phyloP scores from a whole-genome alignment of 2,113 vertebrate genomes.

The Ariopsis seemanni region DNA sequence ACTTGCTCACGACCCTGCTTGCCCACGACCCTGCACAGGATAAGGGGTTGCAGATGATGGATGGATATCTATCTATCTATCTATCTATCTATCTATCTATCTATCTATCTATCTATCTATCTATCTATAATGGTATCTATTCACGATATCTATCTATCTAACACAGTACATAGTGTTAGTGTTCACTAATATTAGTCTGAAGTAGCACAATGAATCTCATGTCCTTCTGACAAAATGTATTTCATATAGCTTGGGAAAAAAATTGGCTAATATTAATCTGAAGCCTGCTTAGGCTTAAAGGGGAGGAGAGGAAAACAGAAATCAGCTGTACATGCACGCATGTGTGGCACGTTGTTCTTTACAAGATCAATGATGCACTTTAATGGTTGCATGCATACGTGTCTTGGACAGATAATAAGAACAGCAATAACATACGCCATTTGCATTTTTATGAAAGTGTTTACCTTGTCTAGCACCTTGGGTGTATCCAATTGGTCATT shows the following conservation, averaged over 20 bases:
- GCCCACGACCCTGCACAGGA: too few species aligned
- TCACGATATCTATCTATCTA: too few species aligned
- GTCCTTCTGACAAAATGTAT: not conserved
- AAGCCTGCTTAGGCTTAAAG: not conserved
- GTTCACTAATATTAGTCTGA: not conserved
- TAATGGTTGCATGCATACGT: not conserved
- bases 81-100: too few species aligned
- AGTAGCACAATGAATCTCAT: not conserved
- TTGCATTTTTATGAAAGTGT: constrained; percentile 29
- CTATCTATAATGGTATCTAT: too few species aligned
- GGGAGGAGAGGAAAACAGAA: not conserved
- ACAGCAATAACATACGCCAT: not conserved
- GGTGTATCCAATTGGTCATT: not conserved
- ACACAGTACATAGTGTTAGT: too few species aligned
- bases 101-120: too few species aligned
- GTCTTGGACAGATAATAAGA: not conserved
- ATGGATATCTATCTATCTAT: too few species aligned
- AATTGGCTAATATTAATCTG: not conserved
- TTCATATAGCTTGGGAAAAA: not conserved
- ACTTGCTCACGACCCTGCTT: too few species aligned
- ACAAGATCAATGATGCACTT: not conserved
- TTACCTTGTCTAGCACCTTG: constrained; percentile 9
- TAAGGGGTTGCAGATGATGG: too few species aligned
- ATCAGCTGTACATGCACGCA: not conserved
- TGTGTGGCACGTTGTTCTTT: not conserved